phyloP scores from a whole-genome alignment of 1,140 invertebrate genomes.

The Parasteatoda tepidariorum region DNA sequence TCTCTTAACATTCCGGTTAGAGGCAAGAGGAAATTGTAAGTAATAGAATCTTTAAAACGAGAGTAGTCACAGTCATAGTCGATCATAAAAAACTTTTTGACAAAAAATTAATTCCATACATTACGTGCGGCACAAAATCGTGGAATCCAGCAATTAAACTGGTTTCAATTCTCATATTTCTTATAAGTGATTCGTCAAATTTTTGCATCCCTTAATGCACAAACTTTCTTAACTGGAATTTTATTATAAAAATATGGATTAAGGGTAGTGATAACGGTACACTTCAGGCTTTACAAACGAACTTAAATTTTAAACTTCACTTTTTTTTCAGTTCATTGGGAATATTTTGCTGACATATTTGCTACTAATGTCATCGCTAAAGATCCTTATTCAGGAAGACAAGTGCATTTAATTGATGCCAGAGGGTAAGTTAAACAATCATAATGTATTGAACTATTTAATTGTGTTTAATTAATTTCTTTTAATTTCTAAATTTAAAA shows the following conservation, averaged over 20 bases:
- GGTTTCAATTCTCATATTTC: too few species aligned
- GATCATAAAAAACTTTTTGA: too few species aligned
- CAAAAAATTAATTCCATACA: too few species aligned
- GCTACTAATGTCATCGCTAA: slow-evolving; percentile 93
- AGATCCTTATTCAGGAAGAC: slow-evolving; percentile 90
- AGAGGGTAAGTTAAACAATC: slow-evolving; percentile 78
- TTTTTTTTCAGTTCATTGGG: slow-evolving; percentile 63
- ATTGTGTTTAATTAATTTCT: not conserved
- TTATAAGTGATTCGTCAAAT: too few species aligned
- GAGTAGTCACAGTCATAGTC: not conserved
- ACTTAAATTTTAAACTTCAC: too few species aligned
- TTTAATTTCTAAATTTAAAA: not conserved
- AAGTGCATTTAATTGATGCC: slow-evolving; percentile 89
- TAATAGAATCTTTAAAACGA: slow-evolving; percentile 65
- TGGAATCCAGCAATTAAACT: not conserved
- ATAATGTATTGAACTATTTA: not conserved
- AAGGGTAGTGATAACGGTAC: too few species aligned
- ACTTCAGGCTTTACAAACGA: too few species aligned
- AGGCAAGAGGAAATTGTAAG: slow-evolving; percentile 89
- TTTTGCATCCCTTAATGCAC: too few species aligned
- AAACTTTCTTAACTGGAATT: too few species aligned
- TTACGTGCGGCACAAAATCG: too few species aligned
- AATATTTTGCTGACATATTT: slow-evolving; percentile 81
- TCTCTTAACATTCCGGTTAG: slow-evolving; percentile 87
- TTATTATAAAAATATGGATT: too few species aligned